Conservation (phyloP, 1,140 invertebrate genomes). For the Pseudomyrmex sp. region DNA sequence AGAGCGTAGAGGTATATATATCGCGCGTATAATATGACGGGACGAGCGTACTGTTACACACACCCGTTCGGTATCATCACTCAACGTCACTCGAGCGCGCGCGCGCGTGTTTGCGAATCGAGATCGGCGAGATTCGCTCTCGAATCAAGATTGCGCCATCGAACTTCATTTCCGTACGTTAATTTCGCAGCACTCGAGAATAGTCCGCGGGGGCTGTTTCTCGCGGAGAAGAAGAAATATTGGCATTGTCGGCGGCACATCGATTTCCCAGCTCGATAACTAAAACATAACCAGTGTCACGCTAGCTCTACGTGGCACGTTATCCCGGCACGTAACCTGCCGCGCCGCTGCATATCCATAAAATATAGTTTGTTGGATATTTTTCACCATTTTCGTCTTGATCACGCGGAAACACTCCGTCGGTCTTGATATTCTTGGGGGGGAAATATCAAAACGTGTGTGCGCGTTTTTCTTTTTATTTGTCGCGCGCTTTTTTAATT, state of each 20-base stretch:
- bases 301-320: constrained; percentile 3
- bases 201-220: constrained; percentile 32
- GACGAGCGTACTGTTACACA: too few species aligned
- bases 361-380: constrained; percentile 5
- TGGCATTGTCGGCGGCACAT: constrained; percentile 44
- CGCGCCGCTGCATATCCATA: not conserved
- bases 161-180: constrained; percentile 55
- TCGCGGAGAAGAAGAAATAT: constrained; percentile 31
- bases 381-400: constrained; percentile 6
- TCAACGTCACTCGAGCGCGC: not conserved
- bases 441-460: too few species aligned
- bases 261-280: constrained; percentile 40
- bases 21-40: not conserved
- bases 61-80: not conserved
- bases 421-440: not conserved
- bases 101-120: constrained; percentile 9
- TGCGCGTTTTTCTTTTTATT: not conserved
- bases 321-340: not conserved
- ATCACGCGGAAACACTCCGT: constrained; percentile 3
- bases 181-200: constrained; percentile 25
- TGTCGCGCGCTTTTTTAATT: not conserved
- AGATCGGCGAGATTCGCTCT: not conserved
- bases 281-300: constrained; percentile 45
- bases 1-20: not conserved
- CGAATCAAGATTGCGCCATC: constrained; percentile 48